Evolutionary conservation across 1,140 invertebrate species (phyloP), one percentile per base, ranked within the genome.

Genomic region (Ooceraea biroi): DNA sequence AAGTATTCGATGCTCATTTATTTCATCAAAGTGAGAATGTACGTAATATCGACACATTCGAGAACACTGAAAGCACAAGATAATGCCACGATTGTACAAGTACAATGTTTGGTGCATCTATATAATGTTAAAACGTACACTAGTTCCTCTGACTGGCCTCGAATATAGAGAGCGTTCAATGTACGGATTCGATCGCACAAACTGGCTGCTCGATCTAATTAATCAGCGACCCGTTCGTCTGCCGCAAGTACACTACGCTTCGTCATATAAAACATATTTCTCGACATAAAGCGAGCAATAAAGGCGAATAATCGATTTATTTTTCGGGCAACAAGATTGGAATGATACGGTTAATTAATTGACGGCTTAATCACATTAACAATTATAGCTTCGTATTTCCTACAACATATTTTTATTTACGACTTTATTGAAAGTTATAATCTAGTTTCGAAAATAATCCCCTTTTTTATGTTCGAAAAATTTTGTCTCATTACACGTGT

Each of bases 191-290:
- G 85, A 60, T 78, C 80, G 74, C 72, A 57, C 66, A 88, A 88
- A 88, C 87, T 72, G 68, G 58, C 73, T 88, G 83, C 91, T 91
- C 89, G 91, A 91, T 93, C 93, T 93, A 93, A 93, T 93, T 93
- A 93, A 92, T 92, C 92, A 92, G 82, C 90, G 89, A 91, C 57
- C 89, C 89, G 91, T 92, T 91, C 85, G 86, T 89, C 80, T 61
- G 66, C 69, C 74, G 63, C 74, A 63, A 82, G 82, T 85, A 87
- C 69, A 68, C 83, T 88, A 83, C 76, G 65, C 74, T 76, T 82
- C 87, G 68, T 90, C 90, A 86, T 89, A 91, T 88, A 87, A 82
- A 89, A 91, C 89, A 88, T 91, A 85, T 68, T 76, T 88, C 88
- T 72, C 74, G 74, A 69, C 82, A 89, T 80, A 91, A 85, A 88